A percentile compares a stretch with the other conserved stretches of the same genome.
These are phyloP conservation scores for Sussaba pulchella DNA, from an alignment of 2,888 invertebrate genomes.

Conservation along the genomic window DNA sequence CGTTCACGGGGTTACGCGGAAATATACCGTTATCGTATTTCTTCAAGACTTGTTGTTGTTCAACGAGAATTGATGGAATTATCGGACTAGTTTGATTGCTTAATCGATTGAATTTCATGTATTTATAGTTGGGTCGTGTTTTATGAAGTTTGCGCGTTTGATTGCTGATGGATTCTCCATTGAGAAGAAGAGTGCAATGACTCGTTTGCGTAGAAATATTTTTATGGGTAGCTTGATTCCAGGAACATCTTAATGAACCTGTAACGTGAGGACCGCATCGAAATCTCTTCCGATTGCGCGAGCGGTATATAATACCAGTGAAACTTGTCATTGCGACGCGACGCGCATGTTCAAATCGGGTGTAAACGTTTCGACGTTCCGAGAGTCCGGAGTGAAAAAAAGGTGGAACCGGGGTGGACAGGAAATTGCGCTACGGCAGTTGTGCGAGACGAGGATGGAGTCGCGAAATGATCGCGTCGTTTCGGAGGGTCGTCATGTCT, in stretches of 20 bases:
- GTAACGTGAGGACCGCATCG: not conserved
- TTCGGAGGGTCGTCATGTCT: conserved; percentile 77
- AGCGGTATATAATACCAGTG: no score
- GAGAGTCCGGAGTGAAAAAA: conserved; percentile 5
- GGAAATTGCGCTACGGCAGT: conserved; percentile 17
- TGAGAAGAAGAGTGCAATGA: no score
- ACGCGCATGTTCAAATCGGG: conserved; percentile 39
- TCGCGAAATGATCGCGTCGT: conserved; percentile 76
- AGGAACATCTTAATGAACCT: no score
- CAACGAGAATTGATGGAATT: not conserved
- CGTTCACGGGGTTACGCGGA: conserved; percentile 22
- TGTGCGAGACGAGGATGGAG: conserved; percentile 71
- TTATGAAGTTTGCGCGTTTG: not conserved
- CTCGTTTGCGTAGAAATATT: no score
- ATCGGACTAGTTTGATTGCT: not conserved
- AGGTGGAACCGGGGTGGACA: conserved; percentile 20
- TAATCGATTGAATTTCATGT: not conserved
- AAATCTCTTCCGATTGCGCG: conserved; percentile 38
- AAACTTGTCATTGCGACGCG: no score
- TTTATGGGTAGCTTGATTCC: no score
- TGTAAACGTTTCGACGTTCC: conserved; percentile 16
- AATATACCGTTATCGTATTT: not conserved
- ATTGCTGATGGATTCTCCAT: not conserved
- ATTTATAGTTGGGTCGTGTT: not conserved
- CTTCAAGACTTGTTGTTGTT: not conserved